phyloP scores from a whole-genome alignment of 23 tunicate species.

The Trididemnum miniatum region DNA sequence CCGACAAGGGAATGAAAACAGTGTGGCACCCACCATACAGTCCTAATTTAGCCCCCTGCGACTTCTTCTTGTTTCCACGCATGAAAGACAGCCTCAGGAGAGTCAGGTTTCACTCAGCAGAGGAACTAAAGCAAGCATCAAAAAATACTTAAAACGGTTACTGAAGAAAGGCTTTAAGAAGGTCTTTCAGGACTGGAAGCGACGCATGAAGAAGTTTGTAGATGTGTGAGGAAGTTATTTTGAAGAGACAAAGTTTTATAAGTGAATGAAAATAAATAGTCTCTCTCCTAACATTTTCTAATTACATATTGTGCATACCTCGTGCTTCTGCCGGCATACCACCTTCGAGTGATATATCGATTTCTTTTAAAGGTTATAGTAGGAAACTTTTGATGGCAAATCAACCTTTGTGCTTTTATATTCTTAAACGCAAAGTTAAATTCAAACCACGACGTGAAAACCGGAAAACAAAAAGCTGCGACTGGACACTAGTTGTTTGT shows the following conservation, averaged over 20 bases:
- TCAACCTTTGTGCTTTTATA: too few species aligned
- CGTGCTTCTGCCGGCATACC: too few species aligned
- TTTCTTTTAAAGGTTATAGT: too few species aligned
- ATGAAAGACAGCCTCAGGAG: constrained; percentile 25
- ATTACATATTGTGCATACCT: constrained; percentile 19
- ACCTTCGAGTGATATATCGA: too few species aligned
- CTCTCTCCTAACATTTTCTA: constrained; percentile 22
- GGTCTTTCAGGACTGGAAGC: constrained; percentile 27
- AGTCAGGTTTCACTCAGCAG: constrained; percentile 19
- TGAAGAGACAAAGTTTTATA: constrained; percentile 25
- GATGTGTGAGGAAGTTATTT: constrained; percentile 23
- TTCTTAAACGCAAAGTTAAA: too few species aligned
- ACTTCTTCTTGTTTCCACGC: constrained; percentile 20
- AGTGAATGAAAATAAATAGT: constrained; percentile 1
- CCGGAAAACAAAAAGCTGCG: too few species aligned
- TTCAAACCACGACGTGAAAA: too few species aligned
- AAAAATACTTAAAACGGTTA: constrained; percentile 9
- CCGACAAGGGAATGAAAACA: constrained; percentile 22
- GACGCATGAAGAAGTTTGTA: constrained; percentile 16
- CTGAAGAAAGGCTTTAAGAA: constrained; percentile 27
- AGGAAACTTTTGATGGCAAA: too few species aligned
- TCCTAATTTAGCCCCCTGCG: constrained; percentile 27
- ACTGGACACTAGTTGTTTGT: too few species aligned
- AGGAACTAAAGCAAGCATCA: constrained; percentile 18
- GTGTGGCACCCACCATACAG: constrained; percentile 3